Conservation (phyloP, 2,113 vertebrate genomes). For the Perca schrenkii region DNA sequence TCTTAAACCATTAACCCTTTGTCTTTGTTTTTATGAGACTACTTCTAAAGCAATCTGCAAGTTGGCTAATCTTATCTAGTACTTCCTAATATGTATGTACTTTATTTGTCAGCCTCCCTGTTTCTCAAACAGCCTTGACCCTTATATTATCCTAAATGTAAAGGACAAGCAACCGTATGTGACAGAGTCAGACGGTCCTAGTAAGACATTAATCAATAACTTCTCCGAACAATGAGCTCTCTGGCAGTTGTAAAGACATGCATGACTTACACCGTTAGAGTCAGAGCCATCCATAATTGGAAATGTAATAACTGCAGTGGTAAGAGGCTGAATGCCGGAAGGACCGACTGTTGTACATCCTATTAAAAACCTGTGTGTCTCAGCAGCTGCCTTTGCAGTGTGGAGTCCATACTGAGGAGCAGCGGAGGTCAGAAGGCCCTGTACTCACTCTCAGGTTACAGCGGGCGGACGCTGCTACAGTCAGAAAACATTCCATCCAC, state of each 20-base stretch:
- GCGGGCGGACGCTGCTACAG: conserved; percentile 13
- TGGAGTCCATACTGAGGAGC: conserved; percentile 49
- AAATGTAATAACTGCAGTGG: conserved; percentile 31
- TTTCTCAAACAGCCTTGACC: neutral
- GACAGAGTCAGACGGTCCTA: neutral
- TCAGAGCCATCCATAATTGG: conserved; percentile 11
- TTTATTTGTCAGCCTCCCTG: conserved; percentile 8
- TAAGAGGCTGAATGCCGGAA: conserved; percentile 14
- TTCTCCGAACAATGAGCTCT: conserved; percentile 11
- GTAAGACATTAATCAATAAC: conserved; percentile 20
- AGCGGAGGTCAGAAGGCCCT: conserved; percentile 42
- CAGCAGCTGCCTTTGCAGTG: conserved; percentile 55
- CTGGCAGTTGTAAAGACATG: conserved; percentile 3
- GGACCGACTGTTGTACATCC: conserved; percentile 18
- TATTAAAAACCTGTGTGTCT: conserved; percentile 47
- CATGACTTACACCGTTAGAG: conserved; percentile 10
- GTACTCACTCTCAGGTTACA: conserved; percentile 49
- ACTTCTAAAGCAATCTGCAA: conserved; percentile 19
- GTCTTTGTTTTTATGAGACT: conserved; percentile 29
- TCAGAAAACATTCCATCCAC: conserved; percentile 40
- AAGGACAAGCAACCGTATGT: conserved; percentile 14
- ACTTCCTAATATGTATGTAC: neutral
- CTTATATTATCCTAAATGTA: conserved; percentile 2
- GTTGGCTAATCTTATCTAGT: conserved; percentile 17
- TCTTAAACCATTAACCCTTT: conserved; percentile 12